Evolutionary conservation across 2,797 vertebrate species (phyloP), one percentile per base, ranked within the genome.

Genomic region (Anguilla marmorata): DNA sequence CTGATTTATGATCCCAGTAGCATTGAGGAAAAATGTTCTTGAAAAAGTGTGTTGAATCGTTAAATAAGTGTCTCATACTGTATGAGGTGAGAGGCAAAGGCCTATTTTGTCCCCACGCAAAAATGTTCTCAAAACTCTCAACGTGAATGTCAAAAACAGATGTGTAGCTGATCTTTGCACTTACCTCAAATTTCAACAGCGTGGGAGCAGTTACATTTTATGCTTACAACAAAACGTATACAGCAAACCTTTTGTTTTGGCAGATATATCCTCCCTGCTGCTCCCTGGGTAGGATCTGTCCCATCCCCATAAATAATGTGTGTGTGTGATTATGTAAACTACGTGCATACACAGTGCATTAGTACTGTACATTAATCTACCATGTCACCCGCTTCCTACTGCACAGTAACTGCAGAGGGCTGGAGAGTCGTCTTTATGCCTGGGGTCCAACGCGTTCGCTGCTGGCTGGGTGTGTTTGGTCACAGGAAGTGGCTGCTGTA

Each of bases 91-190:
- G 19, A 82, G 19, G 79, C 41, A 41, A 19, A 50, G 41, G 30
- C 76, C 72, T 74, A 45, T 45, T 82, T 50, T 50, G 41, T 48
- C 45, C 33, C 41, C 45, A 48, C 19, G 14, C 79, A 24, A 7
- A 52, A 69, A 72, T 52, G 14, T 41, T 37, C 41, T 69, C 41
- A 58, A 72, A 66, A 11, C 30, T 88, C 45, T 88, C 88, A 86
- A 89, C 86, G 86, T 91, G 84, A 94, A 91, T 87, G 88, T 79
- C 87, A 89, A 90, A 87, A 92, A 88, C 93, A 94, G 91, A 95
- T 94, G 93, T 94, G 89, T 76, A 88, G 89, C 82, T 87, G 19
- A 85, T 89, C 90, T 88, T 89, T 93, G 89, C 89, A 72, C 90
- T 89, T 41, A 14, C 91, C 89, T 91, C 87, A 89, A 88, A 89